A percentile compares a stretch with the other conserved stretches of the same genome.
Conservation (phyloP, 2,113 vertebrate genomes). For the Smithornis capensis region DNA sequence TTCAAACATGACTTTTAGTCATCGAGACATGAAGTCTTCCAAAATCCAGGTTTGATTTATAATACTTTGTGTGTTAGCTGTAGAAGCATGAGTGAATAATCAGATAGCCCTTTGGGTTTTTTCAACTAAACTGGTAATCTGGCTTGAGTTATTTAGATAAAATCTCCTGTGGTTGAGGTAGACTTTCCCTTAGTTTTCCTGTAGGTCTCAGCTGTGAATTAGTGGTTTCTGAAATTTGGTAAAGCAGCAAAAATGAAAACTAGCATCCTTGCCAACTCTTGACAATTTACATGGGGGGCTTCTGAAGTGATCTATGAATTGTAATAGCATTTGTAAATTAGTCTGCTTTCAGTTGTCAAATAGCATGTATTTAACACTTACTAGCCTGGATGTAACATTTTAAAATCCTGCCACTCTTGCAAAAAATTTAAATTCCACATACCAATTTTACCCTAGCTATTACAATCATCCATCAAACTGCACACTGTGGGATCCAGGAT, state of each 20-base stretch:
- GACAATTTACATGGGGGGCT: background rate
- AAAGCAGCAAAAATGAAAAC: background rate
- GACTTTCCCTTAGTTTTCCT: background rate
- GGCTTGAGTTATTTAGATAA: background rate
- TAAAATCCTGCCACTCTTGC: background rate
- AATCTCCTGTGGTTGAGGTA: background rate
- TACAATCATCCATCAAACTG: background rate
- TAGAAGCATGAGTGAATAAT: background rate
- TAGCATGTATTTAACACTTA: background rate
- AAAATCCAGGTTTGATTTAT: background rate
- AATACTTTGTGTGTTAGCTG: background rate
- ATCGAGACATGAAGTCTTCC: background rate
- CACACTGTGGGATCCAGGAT: accelerated
- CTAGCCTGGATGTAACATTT: background rate
- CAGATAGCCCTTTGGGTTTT: background rate
- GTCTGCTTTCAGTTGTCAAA: background rate
- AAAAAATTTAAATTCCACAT: background rate
- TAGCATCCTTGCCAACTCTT: background rate
- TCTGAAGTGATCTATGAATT: background rate
- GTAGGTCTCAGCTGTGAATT: background rate
- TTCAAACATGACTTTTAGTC: background rate
- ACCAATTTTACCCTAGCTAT: background rate
- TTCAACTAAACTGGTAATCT: background rate
- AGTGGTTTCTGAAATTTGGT: background rate
- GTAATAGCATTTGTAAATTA: background rate